Base-by-base conservation (phyloP, 2,113 vertebrate genomes). In the Tyrannus savana region DNA sequence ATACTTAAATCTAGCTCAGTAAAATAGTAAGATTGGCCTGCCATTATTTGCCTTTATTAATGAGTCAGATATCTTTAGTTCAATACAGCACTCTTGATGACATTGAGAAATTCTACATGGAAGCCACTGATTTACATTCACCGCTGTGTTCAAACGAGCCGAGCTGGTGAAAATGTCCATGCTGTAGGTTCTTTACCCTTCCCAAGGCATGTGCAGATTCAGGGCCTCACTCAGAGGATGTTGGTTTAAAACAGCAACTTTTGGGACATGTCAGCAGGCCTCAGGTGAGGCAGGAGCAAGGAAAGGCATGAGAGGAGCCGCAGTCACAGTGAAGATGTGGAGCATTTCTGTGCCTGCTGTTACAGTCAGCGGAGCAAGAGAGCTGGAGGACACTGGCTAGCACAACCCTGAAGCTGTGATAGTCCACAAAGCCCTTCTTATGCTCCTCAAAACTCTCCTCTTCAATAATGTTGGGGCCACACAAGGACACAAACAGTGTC, bases 71-170 rank as follows among this genome's bases (percentile, higher is more conserved):
- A 71, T 94, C 95, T 97, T 89, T 94, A 94, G 96, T 97, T 96
- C 96, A 93, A 46, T 47, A 35, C 58, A 73, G 53, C 68, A 44
- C 64, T 93, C 66, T 47, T 79, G 68, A 82, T 68, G 66, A 81
- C 56, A 64, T 55, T 6, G 12, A 96, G 93, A 96, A 95, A 87
- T 77, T 91, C 17, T 82, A 5, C 50, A 12, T 47, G 73, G 80
- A 97, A 95, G 79, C 15, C 84, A 83, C 63, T 80, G 68, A 96
- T 97, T 97, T 93, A 83, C 76, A 92, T 94, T 96, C 96, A 80
- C 35, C 2, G 2, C 5, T 52, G 76, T 81, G 83, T 87, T 93
- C 85, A 52, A 94, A 96, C 82, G 84, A 97, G 87, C 72, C 85
- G 87, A 52, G 30, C 79, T 83, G 79, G 75, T 96, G 93, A 89